Conservation (phyloP, 2,888 invertebrate species). For the Caenorhabditis angaria region DNA sequence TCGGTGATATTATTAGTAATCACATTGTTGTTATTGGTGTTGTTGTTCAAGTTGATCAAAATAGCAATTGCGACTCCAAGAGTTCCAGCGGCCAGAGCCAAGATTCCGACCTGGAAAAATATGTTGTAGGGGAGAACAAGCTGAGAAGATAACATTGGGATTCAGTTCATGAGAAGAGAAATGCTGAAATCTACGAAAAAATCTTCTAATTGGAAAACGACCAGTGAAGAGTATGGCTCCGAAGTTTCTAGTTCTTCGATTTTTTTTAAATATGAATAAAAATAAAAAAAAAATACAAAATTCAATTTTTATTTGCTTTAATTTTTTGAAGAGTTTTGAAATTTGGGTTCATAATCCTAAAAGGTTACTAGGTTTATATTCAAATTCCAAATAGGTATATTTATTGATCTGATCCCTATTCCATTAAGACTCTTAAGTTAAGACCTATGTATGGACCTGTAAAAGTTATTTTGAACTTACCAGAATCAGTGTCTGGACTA, state of each 20-base stretch:
- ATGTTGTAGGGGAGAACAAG: no score
- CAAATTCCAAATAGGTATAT: neutral
- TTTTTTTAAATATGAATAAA: no score
- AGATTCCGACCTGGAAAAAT: conserved; percentile 20
- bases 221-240: no score
- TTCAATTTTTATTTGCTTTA: neutral
- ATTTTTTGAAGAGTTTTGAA: neutral
- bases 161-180: no score
- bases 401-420: no score
- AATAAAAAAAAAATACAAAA: neutral
- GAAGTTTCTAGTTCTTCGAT: no score
- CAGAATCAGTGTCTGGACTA: conserved; percentile 5
- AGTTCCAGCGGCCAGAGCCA: conserved; percentile 34
- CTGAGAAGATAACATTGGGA: no score
- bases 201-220: no score
- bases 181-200: no score
- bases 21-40: conserved; percentile 25
- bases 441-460: neutral
- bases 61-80: conserved; percentile 52
- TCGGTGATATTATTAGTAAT: conserved; percentile 7
- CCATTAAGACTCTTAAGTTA: neutral
- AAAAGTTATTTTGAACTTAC: conserved; percentile 2
- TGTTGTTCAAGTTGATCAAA: conserved; percentile 43
- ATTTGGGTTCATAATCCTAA: neutral
- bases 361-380: neutral